Base-by-base conservation (phyloP, 2,888 invertebrate species). In the Drosophila conformis region DNA sequence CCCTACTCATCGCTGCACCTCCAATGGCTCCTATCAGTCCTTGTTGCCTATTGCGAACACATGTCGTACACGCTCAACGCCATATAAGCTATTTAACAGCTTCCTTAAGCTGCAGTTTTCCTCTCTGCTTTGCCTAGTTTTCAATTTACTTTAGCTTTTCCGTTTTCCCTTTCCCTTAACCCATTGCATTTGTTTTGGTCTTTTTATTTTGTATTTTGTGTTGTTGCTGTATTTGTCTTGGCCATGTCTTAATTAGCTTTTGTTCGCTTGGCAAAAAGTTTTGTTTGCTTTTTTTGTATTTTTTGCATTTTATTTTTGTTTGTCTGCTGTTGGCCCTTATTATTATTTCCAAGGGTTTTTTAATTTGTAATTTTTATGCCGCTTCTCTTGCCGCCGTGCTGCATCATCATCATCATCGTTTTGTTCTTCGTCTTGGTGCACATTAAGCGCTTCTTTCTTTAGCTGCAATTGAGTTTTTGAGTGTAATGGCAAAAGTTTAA, bases 61-160 rank as follows among this genome's bases (percentile, higher is more conserved):
- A 87, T 89, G 89, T 89, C 71, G 79, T 79, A 77, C 85, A 77
- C 73, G 85, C 85, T 85, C 75, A 82, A 80, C 87, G 84, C 84
- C 73, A 81, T 74, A 67, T 71, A 79, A 79, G 78, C 78, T 84
- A 81, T 84, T 84, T 83, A 81, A 81, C 81, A 74, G 67, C 83
- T 83, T 77, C 78, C 80, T 85, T 77, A 63, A 78, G 82, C 70
- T 72, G 74, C 81, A 82, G 76, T 76, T 84, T 78, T 74, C 73
- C 80, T 78, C 78, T 69, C 66, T 61, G 60, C 66, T 57, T 76
- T 74, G 80, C 76, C 70, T 79, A 79, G 69, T 78, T 79, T 80
- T 83, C 80, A 83, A 82, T 82, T 82, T 87, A 68, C 74, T 83
- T 78, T 74, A 70, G 78, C 61, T 72, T 70, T 75, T 57, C 31